phyloP scores from a whole-genome alignment of 2,888 invertebrate species.

The Thereva nobilitata region DNA sequence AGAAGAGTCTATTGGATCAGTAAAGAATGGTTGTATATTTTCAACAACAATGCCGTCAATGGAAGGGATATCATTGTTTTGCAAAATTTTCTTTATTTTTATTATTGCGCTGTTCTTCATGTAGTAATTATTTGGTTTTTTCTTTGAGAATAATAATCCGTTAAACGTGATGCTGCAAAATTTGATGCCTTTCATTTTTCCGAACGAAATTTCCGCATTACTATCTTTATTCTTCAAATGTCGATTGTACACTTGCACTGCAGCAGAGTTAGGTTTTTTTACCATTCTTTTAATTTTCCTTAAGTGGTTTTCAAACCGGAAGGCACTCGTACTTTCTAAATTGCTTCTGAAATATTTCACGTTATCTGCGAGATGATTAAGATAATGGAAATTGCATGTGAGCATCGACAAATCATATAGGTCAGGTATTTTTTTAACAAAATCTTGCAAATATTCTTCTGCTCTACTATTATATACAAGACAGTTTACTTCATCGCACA shows the following conservation, averaged over 20 bases:
- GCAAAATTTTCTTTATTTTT: too few relatives aligned
- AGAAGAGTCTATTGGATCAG: too few relatives aligned
- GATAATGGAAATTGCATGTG: constrained; percentile 12
- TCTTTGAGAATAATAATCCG: not conserved
- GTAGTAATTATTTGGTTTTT: constrained; percentile 1
- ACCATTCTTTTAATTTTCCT: constrained; percentile 3
- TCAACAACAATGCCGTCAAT: too few relatives aligned
- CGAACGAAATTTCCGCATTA: not conserved
- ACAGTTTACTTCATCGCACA: too few relatives aligned
- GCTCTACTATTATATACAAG: too few relatives aligned
- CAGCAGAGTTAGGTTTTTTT: not conserved
- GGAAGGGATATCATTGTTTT: too few relatives aligned
- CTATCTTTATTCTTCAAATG: not conserved
- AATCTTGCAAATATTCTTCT: too few relatives aligned
- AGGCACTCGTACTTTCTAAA: constrained; percentile 2
- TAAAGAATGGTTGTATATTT: too few relatives aligned
- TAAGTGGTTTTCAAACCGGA: constrained; percentile 1
- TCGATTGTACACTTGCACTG: constrained; percentile 5
- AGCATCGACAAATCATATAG: not conserved
- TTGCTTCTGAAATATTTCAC: constrained; percentile 23
- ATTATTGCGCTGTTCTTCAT: not conserved
- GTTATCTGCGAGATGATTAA: constrained; percentile 28
- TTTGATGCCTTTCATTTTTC: too few relatives aligned
- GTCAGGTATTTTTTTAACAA: too few relatives aligned
- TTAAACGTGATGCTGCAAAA: not conserved